Base-by-base conservation (phyloP, 1,140 invertebrate species). In the Zaprionus ornatus region DNA sequence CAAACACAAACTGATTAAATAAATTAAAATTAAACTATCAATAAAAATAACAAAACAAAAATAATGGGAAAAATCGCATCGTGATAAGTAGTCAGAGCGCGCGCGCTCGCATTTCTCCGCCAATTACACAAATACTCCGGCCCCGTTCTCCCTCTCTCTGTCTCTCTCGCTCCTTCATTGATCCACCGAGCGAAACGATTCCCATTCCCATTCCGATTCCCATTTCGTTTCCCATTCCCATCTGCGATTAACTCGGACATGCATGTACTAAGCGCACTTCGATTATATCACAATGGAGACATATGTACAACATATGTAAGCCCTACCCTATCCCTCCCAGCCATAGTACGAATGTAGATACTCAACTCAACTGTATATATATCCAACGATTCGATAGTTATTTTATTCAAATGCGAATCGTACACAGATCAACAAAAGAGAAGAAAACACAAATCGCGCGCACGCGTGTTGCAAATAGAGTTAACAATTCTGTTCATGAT, bases 1-100 rank as follows among this genome's bases (percentile, higher is more conserved):
- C 61, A 55, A 42, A 37, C 63, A 50, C 80, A 77, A 80, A 80
- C 67, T 88, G 73, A 83, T 86, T 87, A 87, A 86, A 88, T 86
- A 77, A 77, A 77, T 88, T 74, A 69, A 88, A 85, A 73, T 73
- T 85, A 71, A 80, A 71, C 54, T 66, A 71, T 54, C 59, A 77
- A 61, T 63, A 65, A 73, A 15, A 73, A 55, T 35, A 55, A 56
- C 35, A 42, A 13, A 9, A 55, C 32, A 40, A 17, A 52, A 42
- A 59, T 45, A 54, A 59, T 57, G 42, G 19, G 25, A 64, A 68
- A 60, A 27, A 48, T 52, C 32, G 5, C 29, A 52, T 37, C 64
- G 21, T 52, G 42, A 66, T 52, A 59, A 48, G n/a, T 64, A 9
- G 4, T 48, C 7, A 23, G 45, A 21, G 45, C 19, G 45, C 45